These are phyloP conservation scores for Carassius carassius DNA, from an alignment of 2,113 vertebrate genomes.

Conservation along the genomic window DNA sequence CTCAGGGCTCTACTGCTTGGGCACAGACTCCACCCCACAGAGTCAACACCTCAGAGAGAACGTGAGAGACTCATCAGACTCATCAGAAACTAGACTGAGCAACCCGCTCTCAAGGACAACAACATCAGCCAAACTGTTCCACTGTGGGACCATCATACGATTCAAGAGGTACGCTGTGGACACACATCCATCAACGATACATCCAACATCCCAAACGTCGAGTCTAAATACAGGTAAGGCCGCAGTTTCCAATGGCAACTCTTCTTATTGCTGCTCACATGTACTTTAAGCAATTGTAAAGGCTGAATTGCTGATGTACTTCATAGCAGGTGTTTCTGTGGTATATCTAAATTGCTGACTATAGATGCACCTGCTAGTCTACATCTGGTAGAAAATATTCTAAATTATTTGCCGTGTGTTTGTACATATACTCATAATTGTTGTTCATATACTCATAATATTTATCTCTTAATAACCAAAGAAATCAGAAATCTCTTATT, in stretches of 20 bases:
- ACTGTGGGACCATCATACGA: not conserved
- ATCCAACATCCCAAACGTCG: not conserved
- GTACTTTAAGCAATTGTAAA: not conserved
- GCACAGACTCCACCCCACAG: conserved; percentile 89
- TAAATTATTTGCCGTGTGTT: not conserved
- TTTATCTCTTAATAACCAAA: not conserved
- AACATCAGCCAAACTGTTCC: not conserved
- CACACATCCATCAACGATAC: not conserved
- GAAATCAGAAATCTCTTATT: not conserved
- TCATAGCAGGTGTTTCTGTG: conserved; percentile 16
- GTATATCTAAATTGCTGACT: not conserved
- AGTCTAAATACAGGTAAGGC: conserved; percentile 19
- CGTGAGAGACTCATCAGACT: conserved; percentile 27
- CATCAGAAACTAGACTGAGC: conserved; percentile 58
- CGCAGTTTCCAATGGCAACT: not conserved
- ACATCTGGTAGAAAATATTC: not conserved
- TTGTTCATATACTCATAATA: not conserved
- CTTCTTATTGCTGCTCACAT: not conserved
- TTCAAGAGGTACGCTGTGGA: not conserved
- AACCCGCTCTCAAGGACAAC: not conserved
- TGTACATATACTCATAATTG: not conserved
- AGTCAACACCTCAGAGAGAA: conserved; percentile 81
- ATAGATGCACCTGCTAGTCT: conserved; percentile 51
- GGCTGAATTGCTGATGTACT: not conserved
- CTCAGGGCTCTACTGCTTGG: conserved; percentile 91